phyloP scores from a whole-genome alignment of 1,140 invertebrate species.

The Trachelipus rathkii region DNA sequence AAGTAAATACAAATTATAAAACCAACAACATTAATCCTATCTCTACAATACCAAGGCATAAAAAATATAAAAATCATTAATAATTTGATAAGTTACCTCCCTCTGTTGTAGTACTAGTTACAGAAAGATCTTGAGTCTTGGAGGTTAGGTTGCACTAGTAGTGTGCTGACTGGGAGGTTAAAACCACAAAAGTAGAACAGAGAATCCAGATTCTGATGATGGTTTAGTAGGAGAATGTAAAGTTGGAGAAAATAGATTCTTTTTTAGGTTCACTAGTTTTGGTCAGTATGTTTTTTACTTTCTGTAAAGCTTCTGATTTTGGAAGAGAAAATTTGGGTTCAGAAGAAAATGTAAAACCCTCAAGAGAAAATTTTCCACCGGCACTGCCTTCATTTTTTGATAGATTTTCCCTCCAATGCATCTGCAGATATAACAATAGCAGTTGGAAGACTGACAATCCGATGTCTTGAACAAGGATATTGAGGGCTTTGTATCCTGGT shows the following conservation, averaged over 20 bases:
- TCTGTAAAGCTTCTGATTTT: slow-evolving; percentile 50
- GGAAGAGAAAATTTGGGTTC: slow-evolving; percentile 56
- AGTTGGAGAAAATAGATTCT: slow-evolving; percentile 40
- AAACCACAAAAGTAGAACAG: slow-evolving; percentile 28
- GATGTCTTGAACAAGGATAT: neutral
- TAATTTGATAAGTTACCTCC: neutral
- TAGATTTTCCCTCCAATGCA: slow-evolving; percentile 33
- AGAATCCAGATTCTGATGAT: neutral
- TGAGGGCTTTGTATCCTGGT: neutral
- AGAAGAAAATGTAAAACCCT: slow-evolving; percentile 67
- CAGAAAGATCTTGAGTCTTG: neutral
- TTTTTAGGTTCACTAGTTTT: slow-evolving; percentile 34
- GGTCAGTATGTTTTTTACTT: slow-evolving; percentile 46
- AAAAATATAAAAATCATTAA: no score
- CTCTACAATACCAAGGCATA: no score
- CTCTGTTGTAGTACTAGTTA: neutral
- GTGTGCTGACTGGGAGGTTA: slow-evolving; percentile 21
- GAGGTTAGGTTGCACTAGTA: slow-evolving; percentile 35
- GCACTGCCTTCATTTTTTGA: slow-evolving; percentile 2
- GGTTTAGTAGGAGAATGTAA: slow-evolving; percentile 40
- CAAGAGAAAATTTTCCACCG: slow-evolving; percentile 50
- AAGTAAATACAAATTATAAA: no score
- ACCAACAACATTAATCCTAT: no score
- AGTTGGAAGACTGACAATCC: neutral
- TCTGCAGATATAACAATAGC: slow-evolving; percentile 4